These are phyloP conservation scores for Ascaphus truei DNA, from an alignment of 2,113 vertebrate species.

Conservation along the genomic window DNA sequence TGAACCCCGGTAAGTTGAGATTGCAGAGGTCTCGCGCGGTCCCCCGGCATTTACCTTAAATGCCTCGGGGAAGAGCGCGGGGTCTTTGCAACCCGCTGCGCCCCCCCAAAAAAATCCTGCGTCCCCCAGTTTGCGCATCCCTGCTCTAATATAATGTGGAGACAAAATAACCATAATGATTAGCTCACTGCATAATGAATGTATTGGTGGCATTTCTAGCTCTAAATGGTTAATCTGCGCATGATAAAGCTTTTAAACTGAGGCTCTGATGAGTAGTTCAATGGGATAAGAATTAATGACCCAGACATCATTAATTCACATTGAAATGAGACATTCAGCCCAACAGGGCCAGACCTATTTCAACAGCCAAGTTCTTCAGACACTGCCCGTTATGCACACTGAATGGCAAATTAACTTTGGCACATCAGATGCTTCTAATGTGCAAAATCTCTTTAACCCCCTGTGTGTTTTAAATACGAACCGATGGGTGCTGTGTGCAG, in stretches of 20 bases:
- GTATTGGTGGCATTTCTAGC: not conserved
- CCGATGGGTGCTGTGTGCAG: no score
- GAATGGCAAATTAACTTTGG: constrained; percentile 36
- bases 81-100: no score
- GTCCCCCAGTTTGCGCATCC: no score
- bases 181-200: not conserved
- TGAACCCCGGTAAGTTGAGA: no score
- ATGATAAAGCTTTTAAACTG: constrained; percentile 4
- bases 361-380: constrained; percentile 36
- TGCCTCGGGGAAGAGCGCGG: no score
- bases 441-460: not conserved
- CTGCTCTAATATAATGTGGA: no score
- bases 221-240: constrained; percentile 16
- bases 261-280: constrained; percentile 20
- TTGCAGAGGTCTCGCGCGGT: no score
- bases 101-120: no score
- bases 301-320: constrained; percentile 36
- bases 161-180: not conserved
- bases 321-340: constrained; percentile 34
- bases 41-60: no score
- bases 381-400: constrained; percentile 21
- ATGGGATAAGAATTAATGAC: constrained; percentile 34
- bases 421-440: constrained; percentile 4
- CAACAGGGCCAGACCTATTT: constrained; percentile 33
- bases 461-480: not conserved